Conservation (phyloP, 2,797 vertebrate species). For the Anas capensis region DNA sequence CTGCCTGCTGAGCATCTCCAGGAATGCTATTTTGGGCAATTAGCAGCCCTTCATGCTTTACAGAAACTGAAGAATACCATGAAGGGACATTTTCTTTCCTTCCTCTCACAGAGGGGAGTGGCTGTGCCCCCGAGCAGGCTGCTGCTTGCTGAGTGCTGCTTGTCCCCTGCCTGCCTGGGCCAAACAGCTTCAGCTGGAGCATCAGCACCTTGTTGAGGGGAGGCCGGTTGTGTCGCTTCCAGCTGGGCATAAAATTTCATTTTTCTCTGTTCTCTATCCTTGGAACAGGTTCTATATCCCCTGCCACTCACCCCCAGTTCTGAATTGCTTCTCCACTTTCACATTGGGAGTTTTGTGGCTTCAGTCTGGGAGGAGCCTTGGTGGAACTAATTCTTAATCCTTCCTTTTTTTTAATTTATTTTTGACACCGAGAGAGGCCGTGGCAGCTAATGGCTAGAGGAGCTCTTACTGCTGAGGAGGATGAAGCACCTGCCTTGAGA, state of each 20-base stretch:
- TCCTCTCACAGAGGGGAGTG: not conserved
- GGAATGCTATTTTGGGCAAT: not conserved
- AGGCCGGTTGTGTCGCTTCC: not conserved
- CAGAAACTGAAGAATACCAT: not conserved
- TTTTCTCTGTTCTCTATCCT: not conserved
- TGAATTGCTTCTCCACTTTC: not conserved
- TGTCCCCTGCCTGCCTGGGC: not conserved
- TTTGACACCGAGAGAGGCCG: not conserved
- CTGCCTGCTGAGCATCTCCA: not conserved
- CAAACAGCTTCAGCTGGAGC: fast-evolving
- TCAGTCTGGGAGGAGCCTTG: not conserved
- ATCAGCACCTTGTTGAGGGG: not conserved
- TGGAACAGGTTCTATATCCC: not conserved
- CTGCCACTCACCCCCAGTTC: not conserved
- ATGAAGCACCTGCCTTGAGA: not conserved
- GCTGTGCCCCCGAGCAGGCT: not conserved
- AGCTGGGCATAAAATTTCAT: not conserved
- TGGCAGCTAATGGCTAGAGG: not conserved
- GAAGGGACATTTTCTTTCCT: not conserved
- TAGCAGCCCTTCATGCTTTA: not conserved
- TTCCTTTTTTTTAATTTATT: fast-evolving
- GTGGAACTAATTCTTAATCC: not conserved
- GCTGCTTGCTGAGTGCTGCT: fast-evolving
- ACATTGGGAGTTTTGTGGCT: not conserved
- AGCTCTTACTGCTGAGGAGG: not conserved